These are phyloP conservation scores for Puffinus mauretanicus DNA, from an alignment of 2,113 vertebrate genomes.

Conservation along the genomic window DNA sequence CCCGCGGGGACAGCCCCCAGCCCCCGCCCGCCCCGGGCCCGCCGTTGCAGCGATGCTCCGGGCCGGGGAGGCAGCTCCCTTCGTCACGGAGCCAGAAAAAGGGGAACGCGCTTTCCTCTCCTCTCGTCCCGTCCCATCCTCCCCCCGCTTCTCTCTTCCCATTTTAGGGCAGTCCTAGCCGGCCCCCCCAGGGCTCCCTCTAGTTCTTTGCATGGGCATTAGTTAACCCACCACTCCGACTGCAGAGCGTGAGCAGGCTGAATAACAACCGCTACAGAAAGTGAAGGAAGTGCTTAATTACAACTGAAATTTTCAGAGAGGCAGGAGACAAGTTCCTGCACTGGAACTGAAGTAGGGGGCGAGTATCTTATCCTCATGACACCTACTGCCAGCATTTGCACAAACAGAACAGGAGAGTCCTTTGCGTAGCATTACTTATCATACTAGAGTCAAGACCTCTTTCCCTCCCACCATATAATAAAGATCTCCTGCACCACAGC, in stretches of 20 bases:
- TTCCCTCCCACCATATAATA: fast-evolving
- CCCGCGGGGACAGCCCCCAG: background rate
- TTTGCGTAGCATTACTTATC: fast-evolving
- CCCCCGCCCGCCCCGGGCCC: background rate
- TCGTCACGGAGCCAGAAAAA: background rate
- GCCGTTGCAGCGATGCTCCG: background rate
- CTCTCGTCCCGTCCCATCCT: background rate
- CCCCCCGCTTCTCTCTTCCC: too few species aligned
- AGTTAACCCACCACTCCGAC: background rate
- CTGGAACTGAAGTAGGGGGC: too few species aligned
- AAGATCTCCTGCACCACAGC: background rate
- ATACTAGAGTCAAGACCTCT: background rate
- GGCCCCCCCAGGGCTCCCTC: too few species aligned
- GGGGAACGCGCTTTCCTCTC: background rate
- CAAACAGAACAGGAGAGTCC: fast-evolving
- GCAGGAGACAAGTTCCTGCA: background rate
- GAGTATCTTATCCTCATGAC: fast-evolving
- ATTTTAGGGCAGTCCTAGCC: fast-evolving
- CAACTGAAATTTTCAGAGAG: too few species aligned
- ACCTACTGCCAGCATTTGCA: background rate
- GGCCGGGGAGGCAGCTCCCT: background rate
- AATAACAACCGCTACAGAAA: too few species aligned
- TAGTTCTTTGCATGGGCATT: too few species aligned
- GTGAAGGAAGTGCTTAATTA: background rate
- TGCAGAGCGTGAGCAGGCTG: background rate